Conservation (phyloP, 2,797 vertebrate species). For the Nannoperca obscura region DNA sequence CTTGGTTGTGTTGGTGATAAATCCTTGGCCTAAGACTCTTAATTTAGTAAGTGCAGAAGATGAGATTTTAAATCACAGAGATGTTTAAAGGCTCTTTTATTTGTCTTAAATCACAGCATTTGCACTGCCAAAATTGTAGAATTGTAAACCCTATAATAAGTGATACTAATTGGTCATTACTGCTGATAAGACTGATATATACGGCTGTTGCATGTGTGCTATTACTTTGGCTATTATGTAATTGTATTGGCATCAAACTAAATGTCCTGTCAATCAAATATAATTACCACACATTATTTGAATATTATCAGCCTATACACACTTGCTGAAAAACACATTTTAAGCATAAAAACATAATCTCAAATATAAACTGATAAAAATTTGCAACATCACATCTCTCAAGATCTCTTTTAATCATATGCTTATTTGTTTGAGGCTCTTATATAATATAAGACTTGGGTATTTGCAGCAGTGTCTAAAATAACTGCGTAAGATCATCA, state of each 20-base stretch:
- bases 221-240: not conserved
- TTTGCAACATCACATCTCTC: not conserved
- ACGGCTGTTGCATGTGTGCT: not conserved
- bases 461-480: constrained; percentile 11
- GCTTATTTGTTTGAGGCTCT: constrained; percentile 6
- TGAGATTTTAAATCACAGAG: constrained; percentile 26
- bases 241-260: not conserved
- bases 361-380: not conserved
- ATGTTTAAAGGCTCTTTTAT: constrained; percentile 21
- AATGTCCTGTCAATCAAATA: not conserved
- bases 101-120: not conserved
- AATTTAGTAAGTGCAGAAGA: constrained; percentile 48
- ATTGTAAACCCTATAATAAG: not conserved
- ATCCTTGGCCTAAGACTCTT: constrained; percentile 53
- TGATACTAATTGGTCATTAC: not conserved
- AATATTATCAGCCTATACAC: not conserved
- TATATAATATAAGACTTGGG: not conserved
- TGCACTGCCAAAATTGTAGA: not conserved
- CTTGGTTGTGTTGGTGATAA: constrained; percentile 82
- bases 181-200: not conserved
- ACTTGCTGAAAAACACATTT: not conserved
- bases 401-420: not conserved
- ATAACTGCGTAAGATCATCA: constrained; percentile 18
- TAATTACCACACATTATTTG: not conserved
- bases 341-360: not conserved